Conservation (phyloP, 2,888 invertebrate genomes). For the Balanococcus diminutus region DNA sequence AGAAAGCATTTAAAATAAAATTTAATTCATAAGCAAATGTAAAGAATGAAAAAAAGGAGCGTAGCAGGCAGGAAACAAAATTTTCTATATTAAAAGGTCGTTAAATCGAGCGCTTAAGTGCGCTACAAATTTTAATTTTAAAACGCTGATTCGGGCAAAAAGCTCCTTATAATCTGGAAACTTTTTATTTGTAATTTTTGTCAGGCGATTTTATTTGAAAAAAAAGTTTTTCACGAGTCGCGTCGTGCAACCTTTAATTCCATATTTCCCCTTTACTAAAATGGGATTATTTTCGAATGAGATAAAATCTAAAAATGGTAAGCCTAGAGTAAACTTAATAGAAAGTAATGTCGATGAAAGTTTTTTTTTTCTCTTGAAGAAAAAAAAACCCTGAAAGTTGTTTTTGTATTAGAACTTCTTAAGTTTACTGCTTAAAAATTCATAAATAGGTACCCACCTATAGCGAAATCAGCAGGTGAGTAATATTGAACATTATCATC, state of each 20-base stretch:
- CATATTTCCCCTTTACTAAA: not conserved
- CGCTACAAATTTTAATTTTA: not conserved
- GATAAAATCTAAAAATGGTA: not conserved
- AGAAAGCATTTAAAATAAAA: too few species aligned
- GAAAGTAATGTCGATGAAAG: not conserved
- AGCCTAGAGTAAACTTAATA: not conserved
- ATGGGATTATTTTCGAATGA: slow-evolving; percentile 1
- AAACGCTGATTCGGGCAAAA: not conserved
- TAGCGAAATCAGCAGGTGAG: slow-evolving; percentile 78
- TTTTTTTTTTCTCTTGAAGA: not conserved
- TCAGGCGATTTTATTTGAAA: not conserved
- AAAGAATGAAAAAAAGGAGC: too few species aligned
- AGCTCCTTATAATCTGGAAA: slow-evolving; percentile 7
- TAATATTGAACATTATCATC: slow-evolving; percentile 74
- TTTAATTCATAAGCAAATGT: too few species aligned
- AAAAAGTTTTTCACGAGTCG: not conserved
- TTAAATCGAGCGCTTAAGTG: not conserved
- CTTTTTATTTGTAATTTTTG: not conserved
- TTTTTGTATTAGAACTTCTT: not conserved
- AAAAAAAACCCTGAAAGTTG: not conserved
- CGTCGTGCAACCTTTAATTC: not conserved
- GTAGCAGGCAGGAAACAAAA: too few species aligned
- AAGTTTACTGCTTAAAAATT: not conserved
- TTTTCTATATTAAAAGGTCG: too few species aligned
- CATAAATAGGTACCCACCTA: slow-evolving; percentile 67